These are phyloP conservation scores for Euplexia lucipara DNA, from an alignment of 2,888 invertebrate genomes.

Conservation along the genomic window DNA sequence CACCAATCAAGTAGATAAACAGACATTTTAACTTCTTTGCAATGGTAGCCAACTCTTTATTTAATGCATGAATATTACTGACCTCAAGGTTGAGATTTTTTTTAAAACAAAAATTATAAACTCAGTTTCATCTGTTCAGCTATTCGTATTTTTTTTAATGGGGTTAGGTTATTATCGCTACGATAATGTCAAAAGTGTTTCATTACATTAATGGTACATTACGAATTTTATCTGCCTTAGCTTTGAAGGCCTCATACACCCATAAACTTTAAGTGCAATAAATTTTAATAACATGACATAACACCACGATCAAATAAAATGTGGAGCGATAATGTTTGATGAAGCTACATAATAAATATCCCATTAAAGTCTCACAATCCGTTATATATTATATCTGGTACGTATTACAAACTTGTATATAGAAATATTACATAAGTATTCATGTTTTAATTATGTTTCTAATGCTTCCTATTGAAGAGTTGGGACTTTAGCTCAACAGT, in stretches of 20 bases:
- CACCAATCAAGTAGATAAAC: background rate
- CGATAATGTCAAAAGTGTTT: conserved; percentile 14
- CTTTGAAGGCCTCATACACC: conserved; percentile 5
- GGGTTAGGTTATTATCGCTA: conserved; percentile 3
- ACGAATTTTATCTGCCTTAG: conserved; percentile 21
- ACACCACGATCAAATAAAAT: conserved; percentile 33
- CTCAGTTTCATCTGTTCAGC: background rate
- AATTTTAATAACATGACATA: conserved; percentile 29
- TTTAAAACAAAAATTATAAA: background rate
- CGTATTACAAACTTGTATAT: conserved; percentile 28
- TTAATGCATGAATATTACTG: conserved; percentile 22
- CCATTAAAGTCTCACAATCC: background rate
- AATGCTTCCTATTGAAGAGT: conserved; percentile 79
- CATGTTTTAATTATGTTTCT: conserved; percentile 64
- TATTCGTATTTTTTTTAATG: background rate
- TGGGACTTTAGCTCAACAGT: conserved; percentile 77
- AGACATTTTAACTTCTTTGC: conserved; percentile 4
- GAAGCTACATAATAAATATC: conserved; percentile 19
- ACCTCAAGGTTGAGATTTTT: background rate
- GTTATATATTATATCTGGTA: background rate
- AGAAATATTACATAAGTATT: conserved; percentile 33
- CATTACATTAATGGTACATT: conserved; percentile 23
- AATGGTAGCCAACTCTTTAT: conserved; percentile 4
- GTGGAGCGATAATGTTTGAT: conserved; percentile 38
- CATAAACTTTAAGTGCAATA: conserved; percentile 30